Evolutionary conservation across 2,113 vertebrate species (phyloP), one percentile per base, ranked within the genome.

Genomic region (Fulmarus glacialis): DNA sequence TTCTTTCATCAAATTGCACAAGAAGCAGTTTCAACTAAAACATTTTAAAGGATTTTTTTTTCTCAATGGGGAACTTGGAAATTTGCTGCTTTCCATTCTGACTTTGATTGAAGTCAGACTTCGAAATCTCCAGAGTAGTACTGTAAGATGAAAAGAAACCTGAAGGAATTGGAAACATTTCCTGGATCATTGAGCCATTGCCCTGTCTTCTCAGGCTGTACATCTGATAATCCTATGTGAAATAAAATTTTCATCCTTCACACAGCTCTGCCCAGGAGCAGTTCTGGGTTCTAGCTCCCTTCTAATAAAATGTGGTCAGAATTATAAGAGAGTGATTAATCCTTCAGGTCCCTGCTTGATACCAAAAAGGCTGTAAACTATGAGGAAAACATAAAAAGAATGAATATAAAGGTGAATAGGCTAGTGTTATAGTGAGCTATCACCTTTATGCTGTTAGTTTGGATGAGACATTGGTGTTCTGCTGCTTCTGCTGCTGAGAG

Each of bases 401-500:
- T 29, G 43, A 91, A n/a, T 48, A 78, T 89, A 83, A 92, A 73
- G 82, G 93, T 91, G 83, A 82, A 64, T 29, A 83, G 67, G 82
- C 22, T 75, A 67, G 27, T 82, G 73, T 68, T 40, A 34, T 84
- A 75, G 82, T 90, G 93, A 92, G 56, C 77, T 95, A 93, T 89
- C 89, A 96, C 93, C 74, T 96, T 26, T 95, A 48, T 90, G 70
- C 87, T 64, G 71, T 77, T 90, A 90, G 63, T 83, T 94, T 92
- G 59, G 90, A 90, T 94, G 92, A 93, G 32, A 70, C 77, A 43
- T 87, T 73, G 74, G 83, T 93, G 84, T 96, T 87, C 74, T 90
- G 63, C 90, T 58, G 75, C 87, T 94, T 97, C 95, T 96, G 59
- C 90, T 88, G 84, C 82, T 89, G 68, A 79, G 87, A 94, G 81